Conservation (phyloP, 1,140 invertebrate genomes). For the Araneus ventricosus region DNA sequence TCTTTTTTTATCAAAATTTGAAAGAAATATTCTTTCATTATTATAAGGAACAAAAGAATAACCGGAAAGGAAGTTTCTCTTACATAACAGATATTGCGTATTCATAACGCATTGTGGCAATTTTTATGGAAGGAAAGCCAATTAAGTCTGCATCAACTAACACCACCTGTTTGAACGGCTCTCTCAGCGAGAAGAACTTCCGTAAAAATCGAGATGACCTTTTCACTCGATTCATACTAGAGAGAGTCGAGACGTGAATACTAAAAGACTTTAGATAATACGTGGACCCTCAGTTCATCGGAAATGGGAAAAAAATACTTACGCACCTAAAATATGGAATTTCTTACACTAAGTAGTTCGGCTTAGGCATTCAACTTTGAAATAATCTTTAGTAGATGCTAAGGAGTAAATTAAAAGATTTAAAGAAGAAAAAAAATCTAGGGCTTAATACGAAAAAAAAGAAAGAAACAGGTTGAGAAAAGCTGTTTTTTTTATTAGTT, state of each 20-base stretch:
- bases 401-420: too few species aligned
- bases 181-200: neutral
- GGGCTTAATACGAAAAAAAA: too few species aligned
- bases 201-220: conserved; percentile 20
- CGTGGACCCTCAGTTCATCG: neutral
- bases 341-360: too few species aligned
- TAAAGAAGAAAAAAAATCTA: too few species aligned
- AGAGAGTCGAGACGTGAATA: neutral
- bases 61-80: neutral
- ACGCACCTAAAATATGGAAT: neutral
- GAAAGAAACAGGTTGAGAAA: too few species aligned
- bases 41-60: neutral
- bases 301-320: neutral
- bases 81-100: neutral
- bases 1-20: neutral
- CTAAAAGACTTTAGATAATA: neutral
- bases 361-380: too few species aligned
- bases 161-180: conserved; percentile 21
- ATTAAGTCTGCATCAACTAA: conserved; percentile 27
- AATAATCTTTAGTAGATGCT: too few species aligned
- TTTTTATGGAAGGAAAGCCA: neutral
- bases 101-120: neutral
- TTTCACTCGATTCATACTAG: conserved; percentile 1
- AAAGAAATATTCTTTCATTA: neutral
- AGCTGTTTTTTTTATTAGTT: too few species aligned